A percentile compares a stretch with the other conserved stretches of the same genome.
Conservation (phyloP, 2,113 vertebrate species). For the Sapayoa aenigma region DNA sequence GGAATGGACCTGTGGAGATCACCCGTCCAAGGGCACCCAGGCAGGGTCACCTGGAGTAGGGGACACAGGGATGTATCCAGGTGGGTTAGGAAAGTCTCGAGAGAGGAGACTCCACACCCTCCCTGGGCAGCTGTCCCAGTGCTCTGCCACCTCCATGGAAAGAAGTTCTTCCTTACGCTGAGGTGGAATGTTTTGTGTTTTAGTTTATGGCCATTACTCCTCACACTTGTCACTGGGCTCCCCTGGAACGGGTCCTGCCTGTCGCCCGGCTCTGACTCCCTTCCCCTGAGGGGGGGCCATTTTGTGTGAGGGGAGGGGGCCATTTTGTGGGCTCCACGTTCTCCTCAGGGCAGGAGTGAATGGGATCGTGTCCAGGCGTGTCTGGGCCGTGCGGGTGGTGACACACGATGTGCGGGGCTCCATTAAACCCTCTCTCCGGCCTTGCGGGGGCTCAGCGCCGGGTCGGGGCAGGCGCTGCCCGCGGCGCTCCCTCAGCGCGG, state of each 20-base stretch:
- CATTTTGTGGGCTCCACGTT: conserved; percentile 6
- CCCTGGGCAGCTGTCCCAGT: not conserved
- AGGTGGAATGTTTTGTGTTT: not conserved
- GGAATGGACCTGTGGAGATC: not conserved
- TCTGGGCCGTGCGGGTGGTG: not conserved
- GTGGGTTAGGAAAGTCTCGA: not conserved
- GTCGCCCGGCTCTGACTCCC: no score
- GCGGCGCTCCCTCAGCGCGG: not conserved
- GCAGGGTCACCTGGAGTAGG: not conserved
- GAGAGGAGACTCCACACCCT: not conserved
- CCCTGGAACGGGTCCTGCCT: accelerated
- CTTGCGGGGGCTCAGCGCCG: accelerated
- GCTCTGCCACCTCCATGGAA: not conserved
- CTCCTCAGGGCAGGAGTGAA: not conserved
- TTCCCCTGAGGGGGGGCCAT: conserved; percentile 2
- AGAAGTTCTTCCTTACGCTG: not conserved
- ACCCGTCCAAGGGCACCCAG: not conserved
- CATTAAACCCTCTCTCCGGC: accelerated
- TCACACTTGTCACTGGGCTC: not conserved
- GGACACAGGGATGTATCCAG: accelerated
- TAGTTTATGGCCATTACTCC: not conserved
- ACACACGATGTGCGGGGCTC: accelerated
- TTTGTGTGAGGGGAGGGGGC: conserved; percentile 54
- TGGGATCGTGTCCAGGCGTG: accelerated
- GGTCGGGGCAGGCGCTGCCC: accelerated